phyloP scores from a whole-genome alignment of 1,140 invertebrate genomes.

The Philopotamus ludificatus region DNA sequence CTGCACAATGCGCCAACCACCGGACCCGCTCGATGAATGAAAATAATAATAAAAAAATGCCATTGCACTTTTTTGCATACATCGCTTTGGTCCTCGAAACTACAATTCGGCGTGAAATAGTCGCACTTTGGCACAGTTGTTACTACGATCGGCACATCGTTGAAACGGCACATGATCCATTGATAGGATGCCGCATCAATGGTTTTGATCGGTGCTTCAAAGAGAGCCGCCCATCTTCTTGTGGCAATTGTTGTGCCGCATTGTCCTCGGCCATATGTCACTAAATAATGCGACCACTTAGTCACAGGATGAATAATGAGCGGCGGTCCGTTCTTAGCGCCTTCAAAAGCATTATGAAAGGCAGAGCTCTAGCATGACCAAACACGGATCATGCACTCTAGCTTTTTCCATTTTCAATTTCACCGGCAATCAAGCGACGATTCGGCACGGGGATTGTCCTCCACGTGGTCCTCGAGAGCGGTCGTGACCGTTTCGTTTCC shows the following conservation, averaged over 20 bases:
- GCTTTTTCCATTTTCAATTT: conserved; percentile 1
- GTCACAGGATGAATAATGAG: conserved; percentile 36
- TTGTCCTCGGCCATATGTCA: conserved; percentile 31
- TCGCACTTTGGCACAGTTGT: no score
- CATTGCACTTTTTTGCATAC: no score
- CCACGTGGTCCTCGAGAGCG: not conserved
- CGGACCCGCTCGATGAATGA: no score
- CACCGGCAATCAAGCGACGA: not conserved
- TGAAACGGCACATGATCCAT: no score
- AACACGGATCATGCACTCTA: conserved; percentile 5
- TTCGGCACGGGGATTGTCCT: conserved; percentile 1
- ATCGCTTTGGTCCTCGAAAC: no score
- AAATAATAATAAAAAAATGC: no score
- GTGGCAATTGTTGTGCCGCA: conserved; percentile 13
- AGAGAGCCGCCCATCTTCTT: not conserved
- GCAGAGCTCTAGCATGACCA: not conserved
- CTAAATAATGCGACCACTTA: conserved; percentile 37
- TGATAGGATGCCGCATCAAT: no score
- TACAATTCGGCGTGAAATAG: no score
- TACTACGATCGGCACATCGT: no score
- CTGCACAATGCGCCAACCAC: not conserved
- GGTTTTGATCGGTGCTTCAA: no score
- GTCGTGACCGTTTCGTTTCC: not conserved
- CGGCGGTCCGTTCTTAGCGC: conserved; percentile 7
- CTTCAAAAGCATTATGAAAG: not conserved